Evolutionary conservation across 2,113 vertebrate species (phyloP).

Genomic region (Trematocara zebra): DNA sequence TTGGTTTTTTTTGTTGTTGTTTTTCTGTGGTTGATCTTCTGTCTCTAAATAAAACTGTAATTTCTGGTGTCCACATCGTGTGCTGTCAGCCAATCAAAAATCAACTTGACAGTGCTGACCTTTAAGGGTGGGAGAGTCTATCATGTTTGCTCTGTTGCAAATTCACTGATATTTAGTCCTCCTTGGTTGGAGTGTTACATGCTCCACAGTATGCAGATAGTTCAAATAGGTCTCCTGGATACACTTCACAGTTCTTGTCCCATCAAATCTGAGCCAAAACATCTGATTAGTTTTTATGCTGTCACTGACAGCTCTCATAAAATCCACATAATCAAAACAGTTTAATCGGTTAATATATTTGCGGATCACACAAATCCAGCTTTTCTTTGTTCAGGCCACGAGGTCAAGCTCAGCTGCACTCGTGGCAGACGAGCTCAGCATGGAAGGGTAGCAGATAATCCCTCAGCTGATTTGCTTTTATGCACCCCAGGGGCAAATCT

Average conservation of each 20-base stretch:
- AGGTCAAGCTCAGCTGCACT: neutral
- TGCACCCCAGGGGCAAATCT: neutral
- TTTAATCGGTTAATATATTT: neutral
- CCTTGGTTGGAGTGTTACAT: neutral
- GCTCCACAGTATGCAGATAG: neutral
- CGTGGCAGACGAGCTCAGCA: neutral
- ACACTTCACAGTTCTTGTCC: neutral
- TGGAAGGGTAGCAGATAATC: neutral
- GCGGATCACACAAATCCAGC: neutral
- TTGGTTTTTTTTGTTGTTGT: rapidly evolving
- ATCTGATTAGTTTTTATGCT: neutral
- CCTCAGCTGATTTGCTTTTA: neutral
- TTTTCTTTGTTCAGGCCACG: neutral
- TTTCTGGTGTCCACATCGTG: neutral
- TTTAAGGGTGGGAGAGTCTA: neutral
- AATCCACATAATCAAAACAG: neutral
- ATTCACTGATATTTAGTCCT: neutral
- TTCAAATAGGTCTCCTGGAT: neutral
- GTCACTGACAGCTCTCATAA: neutral
- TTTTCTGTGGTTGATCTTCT: neutral
- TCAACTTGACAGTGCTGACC: neutral
- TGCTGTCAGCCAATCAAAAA: neutral
- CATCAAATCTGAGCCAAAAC: neutral
- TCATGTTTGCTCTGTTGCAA: neutral
- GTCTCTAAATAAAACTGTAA: neutral